Base-by-base conservation (phyloP, 1,140 invertebrate species). In the Sitobion miscanthi region DNA sequence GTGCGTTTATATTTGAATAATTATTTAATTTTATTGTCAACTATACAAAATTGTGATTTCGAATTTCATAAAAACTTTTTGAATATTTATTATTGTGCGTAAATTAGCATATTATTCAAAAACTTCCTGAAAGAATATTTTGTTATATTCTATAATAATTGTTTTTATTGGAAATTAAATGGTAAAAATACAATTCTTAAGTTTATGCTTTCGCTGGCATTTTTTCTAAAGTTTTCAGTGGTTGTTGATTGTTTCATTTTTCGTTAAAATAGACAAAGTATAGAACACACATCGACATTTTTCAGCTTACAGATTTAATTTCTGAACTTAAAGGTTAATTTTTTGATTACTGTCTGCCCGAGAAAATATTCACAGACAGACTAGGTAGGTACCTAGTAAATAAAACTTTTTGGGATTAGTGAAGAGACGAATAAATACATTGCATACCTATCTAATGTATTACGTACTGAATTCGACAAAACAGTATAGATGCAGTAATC, bases 91-190 rank as follows among this genome's bases (percentile, higher is more conserved):
- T n/a, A 17, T 35, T 77, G 6, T n/a, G 4, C 14, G 0, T n/a
- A 77, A 77, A 77, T 77, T 77, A 77, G 62, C 30, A 77, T 77
- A 77, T 77, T 77, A 77, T n/a, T 77, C n/a, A 77, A 20, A 77
- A 20, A 77, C 62, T 77, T 4, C 25, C 4, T n/a, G 0, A 4
- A 17, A 69, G 4, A 77, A 77, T n/a, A 77, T 77, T 77, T 77
- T n/a, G 5, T 77, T 77, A 69, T 0, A n/a, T n/a, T 77, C 14
- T 77, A n/a, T n/a, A 77, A 77, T 77, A 77, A n/a, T 69, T 30
- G 62, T 69, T 69, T n/a, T n/a, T 69, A 69, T 69, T 69, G 14
- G n/a, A n/a, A 77, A 77, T n/a, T 17, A n/a, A 77, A 6, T 35
- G n/a, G 4, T 77, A 17, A 17, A 77, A n/a, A n/a, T 77, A 77